Percentiles rank a stretch among this genome's conserved stretches.
Conservation (phyloP, 2,113 vertebrate species). For the Leptobrachium leishanense region DNA sequence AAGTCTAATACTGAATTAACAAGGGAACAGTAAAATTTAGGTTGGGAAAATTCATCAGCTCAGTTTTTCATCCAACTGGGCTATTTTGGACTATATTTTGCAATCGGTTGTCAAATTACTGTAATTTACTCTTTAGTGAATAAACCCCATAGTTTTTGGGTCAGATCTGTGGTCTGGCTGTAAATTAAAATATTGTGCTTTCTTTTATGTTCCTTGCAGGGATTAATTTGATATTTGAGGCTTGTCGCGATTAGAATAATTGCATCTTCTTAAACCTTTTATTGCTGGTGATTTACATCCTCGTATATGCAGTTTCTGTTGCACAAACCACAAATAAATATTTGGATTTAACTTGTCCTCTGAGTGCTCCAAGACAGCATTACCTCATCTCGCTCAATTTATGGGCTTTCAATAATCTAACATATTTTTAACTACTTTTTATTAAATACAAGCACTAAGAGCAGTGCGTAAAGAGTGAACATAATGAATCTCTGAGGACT, state of each 20-base stretch:
- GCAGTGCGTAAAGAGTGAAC: no score
- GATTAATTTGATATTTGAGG: no score
- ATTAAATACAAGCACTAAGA: no score
- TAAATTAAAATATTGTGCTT: no score
- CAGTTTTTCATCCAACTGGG: no score
- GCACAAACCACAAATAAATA: constrained; percentile 19
- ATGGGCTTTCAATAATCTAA: neutral
- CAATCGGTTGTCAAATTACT: neutral
- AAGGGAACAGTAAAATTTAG: no score
- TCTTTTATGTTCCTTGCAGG: no score
- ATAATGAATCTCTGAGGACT: no score
- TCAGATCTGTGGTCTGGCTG: neutral
- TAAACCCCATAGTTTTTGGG: constrained; percentile 9
- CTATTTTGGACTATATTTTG: neutral
- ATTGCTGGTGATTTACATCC: constrained; percentile 39
- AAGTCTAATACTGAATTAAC: neutral
- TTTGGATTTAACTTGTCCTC: constrained; percentile 7
- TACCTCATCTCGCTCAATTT: constrained; percentile 33
- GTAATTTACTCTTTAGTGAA: constrained; percentile 28
- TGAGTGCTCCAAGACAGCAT: constrained; percentile 26
- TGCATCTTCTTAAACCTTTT: constrained; percentile 17
- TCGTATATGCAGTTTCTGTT: constrained; percentile 3
- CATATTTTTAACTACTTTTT: constrained; percentile 1
- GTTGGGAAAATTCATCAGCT: no score
- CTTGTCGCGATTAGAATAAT: constrained; percentile 26